Evolutionary conservation across 2,113 vertebrate genomes (phyloP), one percentile per base, ranked within the genome.

Genomic region (Megaleporinus macrocephalus): DNA sequence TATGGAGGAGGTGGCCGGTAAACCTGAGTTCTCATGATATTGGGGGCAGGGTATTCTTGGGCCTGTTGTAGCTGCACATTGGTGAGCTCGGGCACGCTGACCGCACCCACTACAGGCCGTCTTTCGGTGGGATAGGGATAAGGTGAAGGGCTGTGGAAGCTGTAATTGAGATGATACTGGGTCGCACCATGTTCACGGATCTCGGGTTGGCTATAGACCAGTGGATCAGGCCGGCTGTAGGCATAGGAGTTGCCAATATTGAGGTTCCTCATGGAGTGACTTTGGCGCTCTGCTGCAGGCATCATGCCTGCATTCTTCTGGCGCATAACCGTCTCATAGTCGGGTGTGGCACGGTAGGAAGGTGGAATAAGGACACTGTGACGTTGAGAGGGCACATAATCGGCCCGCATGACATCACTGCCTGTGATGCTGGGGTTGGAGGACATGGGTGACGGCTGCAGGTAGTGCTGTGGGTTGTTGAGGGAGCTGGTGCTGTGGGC

Each of bases 141-240:
- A 0, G 96, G 95, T 0, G 94, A 95, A 7, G 95, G 97, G 85
- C 97, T 94, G 33, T 99, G 97, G 88, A 99, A 99, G 74, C 97
- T 99, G 90, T 96, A 97, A 88, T 95, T 97, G 29, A 97, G 90
- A 61, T 94, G 95, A 69, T 94, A 96, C 86, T 95, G 96, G 61
- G 95, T 22, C 88, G 95, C 81, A 57, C 94, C 93, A 0, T 97
- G 96, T 79, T 98, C 97, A 15, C 97, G 92, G 71, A 99, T 99
- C 88, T 99, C 98, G 0, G 98, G 98, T 66, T 99, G 98, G 88
- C 98, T 99, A 91, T 98, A 99, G 77, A 98, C 98, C 51, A 99
- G 93, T 18, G 97, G 96, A 49, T 98, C 98, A 0, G 97, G 96
- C 80, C 97, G 88, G 90, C 97, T 98, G 91, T 99, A 99, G 5